phyloP scores from a whole-genome alignment of 1,140 invertebrate genomes.

The Pseudobourletiella spinata region DNA sequence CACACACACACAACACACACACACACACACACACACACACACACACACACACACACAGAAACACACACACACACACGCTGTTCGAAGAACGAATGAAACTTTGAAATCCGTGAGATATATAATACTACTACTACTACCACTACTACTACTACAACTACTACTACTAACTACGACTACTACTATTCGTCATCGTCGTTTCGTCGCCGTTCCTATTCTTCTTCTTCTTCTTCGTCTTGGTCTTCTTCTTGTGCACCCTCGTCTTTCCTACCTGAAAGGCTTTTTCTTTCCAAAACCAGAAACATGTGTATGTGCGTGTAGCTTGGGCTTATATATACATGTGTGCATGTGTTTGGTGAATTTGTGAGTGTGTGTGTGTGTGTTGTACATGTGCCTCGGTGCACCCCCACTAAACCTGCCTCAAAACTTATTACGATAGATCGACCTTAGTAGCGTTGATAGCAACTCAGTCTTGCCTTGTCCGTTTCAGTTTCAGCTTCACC shows the following conservation, averaged over 20 bases:
- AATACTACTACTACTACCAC: too few relatives aligned
- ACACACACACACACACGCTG: too few relatives aligned
- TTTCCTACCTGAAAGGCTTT: neutral
- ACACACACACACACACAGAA: too few relatives aligned
- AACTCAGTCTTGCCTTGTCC: conserved; percentile 9
- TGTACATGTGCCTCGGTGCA: neutral
- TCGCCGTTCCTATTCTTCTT: too few relatives aligned
- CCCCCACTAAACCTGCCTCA: conserved; percentile 4
- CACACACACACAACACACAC: too few relatives aligned
- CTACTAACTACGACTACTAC: too few relatives aligned
- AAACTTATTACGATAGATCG: conserved; percentile 5
- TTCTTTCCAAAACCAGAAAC: conserved; percentile 6
- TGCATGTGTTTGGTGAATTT: too few relatives aligned
- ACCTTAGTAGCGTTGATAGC: neutral
- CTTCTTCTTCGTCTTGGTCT: too few relatives aligned
- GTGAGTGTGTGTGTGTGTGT: neutral
- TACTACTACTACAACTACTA: too few relatives aligned
- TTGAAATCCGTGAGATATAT: neutral
- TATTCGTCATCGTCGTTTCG: too few relatives aligned
- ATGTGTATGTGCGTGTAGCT: neutral
- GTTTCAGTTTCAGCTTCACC: conserved; percentile 8
- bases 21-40: too few relatives aligned
- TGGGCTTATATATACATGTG: neutral
- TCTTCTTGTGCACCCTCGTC: neutral
- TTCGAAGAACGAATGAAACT: neutral